phyloP scores from a whole-genome alignment of 1,140 invertebrate genomes.

The Zophobas atratus region DNA sequence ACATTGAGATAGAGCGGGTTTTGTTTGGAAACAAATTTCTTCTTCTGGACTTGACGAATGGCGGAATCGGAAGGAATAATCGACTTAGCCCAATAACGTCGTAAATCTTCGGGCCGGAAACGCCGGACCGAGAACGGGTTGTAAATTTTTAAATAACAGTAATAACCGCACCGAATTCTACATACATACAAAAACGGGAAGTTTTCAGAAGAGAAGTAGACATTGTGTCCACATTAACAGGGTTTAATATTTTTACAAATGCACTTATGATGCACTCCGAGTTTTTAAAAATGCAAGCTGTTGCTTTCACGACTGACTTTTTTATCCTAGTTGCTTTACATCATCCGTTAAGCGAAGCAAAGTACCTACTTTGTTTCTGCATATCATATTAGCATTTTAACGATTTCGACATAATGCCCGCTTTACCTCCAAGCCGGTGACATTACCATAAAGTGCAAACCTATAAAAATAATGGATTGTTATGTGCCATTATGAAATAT shows the following conservation, averaged over 20 bases:
- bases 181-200: no score
- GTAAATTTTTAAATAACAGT: not conserved
- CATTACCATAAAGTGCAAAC: slow-evolving; percentile 42
- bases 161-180: not conserved
- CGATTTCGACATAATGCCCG: slow-evolving; percentile 28
- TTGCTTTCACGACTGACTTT: not conserved
- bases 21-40: slow-evolving; percentile 5
- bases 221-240: not conserved
- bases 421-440: slow-evolving; percentile 15
- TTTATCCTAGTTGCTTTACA: slow-evolving; percentile 3
- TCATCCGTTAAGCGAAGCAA: slow-evolving; percentile 5
- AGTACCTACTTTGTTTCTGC: slow-evolving; percentile 26
- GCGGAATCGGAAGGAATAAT: not conserved
- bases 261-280: not conserved
- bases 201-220: no score
- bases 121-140: not conserved
- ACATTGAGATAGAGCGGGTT: slow-evolving; percentile 1
- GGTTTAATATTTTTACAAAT: not conserved
- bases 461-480: slow-evolving; percentile 41
- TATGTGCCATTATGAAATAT: slow-evolving; percentile 32
- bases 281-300: not conserved
- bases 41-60: not conserved
- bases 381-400: slow-evolving; percentile 42
- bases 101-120: not conserved
- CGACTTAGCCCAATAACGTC: not conserved